Percentiles rank a stretch among this genome's conserved stretches.
Evolutionary conservation across 2,797 vertebrate genomes (phyloP).

Genomic region (Megaceryle alcyon): DNA sequence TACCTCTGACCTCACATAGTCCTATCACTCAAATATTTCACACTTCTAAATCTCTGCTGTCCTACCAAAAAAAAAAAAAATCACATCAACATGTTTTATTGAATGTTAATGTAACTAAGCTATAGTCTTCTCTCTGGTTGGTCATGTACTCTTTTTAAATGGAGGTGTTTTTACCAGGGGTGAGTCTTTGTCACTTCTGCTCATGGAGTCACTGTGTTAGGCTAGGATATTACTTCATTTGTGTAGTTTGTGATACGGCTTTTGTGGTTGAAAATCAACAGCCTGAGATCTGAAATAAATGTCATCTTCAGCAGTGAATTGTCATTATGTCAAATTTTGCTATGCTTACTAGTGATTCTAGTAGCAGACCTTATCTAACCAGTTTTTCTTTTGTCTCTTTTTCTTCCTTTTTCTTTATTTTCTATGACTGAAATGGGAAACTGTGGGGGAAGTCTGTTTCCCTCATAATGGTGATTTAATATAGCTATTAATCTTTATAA

Average conservation of each 20-base stretch:
- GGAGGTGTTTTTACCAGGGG: not conserved
- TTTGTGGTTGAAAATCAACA: conserved; percentile 4
- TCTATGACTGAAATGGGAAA: conserved; percentile 22
- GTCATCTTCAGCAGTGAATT: not conserved
- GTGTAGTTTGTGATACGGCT: not conserved
- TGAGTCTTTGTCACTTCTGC: not conserved
- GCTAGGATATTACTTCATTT: conserved; percentile 51
- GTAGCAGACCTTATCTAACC: not conserved
- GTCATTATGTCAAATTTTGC: conserved; percentile 11
- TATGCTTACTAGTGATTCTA: conserved; percentile 4
- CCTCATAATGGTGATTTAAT: conserved; percentile 30
- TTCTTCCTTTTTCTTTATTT: not conserved
- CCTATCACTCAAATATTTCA: not conserved
- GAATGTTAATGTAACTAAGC: not conserved
- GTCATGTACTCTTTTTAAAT: not conserved
- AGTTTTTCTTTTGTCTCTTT: not conserved
- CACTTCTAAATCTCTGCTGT: not conserved
- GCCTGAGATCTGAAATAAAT: not conserved
- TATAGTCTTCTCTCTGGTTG: not conserved
- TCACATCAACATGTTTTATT: not conserved
- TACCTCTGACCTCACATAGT: conserved; percentile 4
- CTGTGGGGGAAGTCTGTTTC: not conserved
- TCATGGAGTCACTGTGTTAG: not conserved
- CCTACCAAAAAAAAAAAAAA: not conserved
- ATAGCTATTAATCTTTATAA: conserved; percentile 48